Base-by-base conservation (phyloP, 2,113 vertebrate species). In the Plecotus auritus region DNA sequence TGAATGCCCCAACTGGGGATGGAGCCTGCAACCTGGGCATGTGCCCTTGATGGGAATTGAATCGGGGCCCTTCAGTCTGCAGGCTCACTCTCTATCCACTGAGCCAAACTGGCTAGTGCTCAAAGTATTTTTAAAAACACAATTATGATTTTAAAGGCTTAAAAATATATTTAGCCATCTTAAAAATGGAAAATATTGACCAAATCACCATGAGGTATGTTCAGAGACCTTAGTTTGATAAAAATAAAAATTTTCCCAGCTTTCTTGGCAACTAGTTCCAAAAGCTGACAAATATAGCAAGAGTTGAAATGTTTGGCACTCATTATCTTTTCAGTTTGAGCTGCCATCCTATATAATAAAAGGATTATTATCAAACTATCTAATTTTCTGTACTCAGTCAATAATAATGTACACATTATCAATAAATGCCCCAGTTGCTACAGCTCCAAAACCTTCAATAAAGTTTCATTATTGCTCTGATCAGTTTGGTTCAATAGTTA, bases 101-200 rank as follows among this genome's bases (percentile, higher is more conserved):
- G 56, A 59, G 56, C 8, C 8, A 59, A 59, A 59, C 56, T 0
- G 56, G 56, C 22, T 23, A 23, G 22, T 23, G 56, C 20, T 59
- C 56, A 23, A 59, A 59, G 13, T 32, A 66, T 73, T 85, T 78
- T 84, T 78, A 22, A 78, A 86, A 77, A 86, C 11, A 49, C 35
- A 17, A 85, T 61, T 78, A 88, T 40, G 3, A 45, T 84, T 85
- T 92, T 61, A 94, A 80, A 69, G 13, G 16, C 51, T 93, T 81
- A 35, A 61, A 80, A 85, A 89, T 76, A 61, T 2, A 72, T 73
- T 85, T 70, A 82, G 69, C 28, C 6, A 67, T 9, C 12, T n/a
- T 81, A 61, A 84, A 88, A 92, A 91, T 37, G 26, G 47, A 85
- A 91, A 94, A 88, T 30, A 73, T 14, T 84, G 47, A 88, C 16